Percentiles rank a stretch among this genome's conserved stretches.
phyloP scores from a whole-genome alignment of 2,797 vertebrate species.

The Semotilus atromaculatus region DNA sequence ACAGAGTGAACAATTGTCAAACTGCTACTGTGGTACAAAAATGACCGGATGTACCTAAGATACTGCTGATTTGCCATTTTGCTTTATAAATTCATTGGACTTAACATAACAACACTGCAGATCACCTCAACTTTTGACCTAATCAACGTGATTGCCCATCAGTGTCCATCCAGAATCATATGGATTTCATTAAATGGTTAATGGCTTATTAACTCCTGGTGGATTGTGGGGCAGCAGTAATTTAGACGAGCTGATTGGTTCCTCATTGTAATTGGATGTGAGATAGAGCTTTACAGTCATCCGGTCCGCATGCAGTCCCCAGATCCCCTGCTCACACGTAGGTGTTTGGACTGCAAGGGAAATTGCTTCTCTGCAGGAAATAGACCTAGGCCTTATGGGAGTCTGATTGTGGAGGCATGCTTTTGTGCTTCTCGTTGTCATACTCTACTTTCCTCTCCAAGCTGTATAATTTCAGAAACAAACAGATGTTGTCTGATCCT shows the following conservation, averaged over 20 bases:
- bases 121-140: slow-evolving; percentile 44
- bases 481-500: slow-evolving; percentile 1
- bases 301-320: slow-evolving; percentile 39
- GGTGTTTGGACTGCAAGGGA: slow-evolving; percentile 31
- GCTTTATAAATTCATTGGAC: slow-evolving; percentile 36
- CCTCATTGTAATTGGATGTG: slow-evolving; percentile 52
- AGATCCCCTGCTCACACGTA: slow-evolving; percentile 13
- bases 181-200: slow-evolving; percentile 61
- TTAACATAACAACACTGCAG: slow-evolving; percentile 10
- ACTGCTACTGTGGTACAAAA: neutral
- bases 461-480: slow-evolving; percentile 18
- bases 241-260: slow-evolving; percentile 53
- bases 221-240: slow-evolving; percentile 37
- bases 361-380: slow-evolving; percentile 43
- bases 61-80: slow-evolving; percentile 54
- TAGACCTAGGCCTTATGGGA: slow-evolving; percentile 18
- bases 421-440: slow-evolving; percentile 22
- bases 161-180: slow-evolving; percentile 41
- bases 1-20: slow-evolving; percentile 13
- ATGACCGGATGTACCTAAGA: neutral
- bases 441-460: slow-evolving; percentile 2
- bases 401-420: slow-evolving; percentile 21
- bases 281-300: slow-evolving; percentile 45
- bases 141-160: slow-evolving; percentile 16
- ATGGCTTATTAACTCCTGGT: slow-evolving; percentile 61